Base-by-base conservation (phyloP, 2,113 vertebrate genomes). In the Lepus timidus region DNA sequence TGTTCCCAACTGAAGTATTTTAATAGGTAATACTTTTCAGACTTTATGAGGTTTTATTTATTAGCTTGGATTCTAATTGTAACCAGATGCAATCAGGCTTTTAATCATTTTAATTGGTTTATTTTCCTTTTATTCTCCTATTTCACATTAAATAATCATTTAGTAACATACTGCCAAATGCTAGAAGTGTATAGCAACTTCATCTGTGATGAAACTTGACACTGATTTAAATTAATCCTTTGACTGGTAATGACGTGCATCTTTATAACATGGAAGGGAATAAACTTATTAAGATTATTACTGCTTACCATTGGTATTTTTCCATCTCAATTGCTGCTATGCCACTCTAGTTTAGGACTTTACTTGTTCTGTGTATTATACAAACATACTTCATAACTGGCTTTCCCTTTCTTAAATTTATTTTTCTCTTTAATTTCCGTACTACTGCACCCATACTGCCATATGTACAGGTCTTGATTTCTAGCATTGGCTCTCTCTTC, bases 21-120 rank as follows among this genome's bases (percentile, higher is more conserved):
- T 96, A 96, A 90, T 81, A 90, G 64, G 70, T n/a, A 75, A 92
- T 52, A 55, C n/a, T 90, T 90, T 95, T 78, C 12, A 78, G 88
- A 90, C 85, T 81, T 96, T 75, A 96, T 91, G 74, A 94, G 36
- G 65, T 52, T 95, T 95, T 75, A 93, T 79, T 95, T 95, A 88
- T 80, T 93, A 90, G 27, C 33, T 83, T 95, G 52, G 52, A 94
- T 97, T 95, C 90, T 95, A 95, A 95, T 74, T 90, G 74, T 85
- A 95, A 31, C 55, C 88, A 94, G 78, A 95, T 88, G 64, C 70
- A 79, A 88, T 92, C 33, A 95, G 79, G 65, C 20, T 96, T 93
- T 95, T 85, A 96, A 82, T 94, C 62, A 96, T 88, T 90, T 85
- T 92, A 94, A 85, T 80, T 93, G 85, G 39, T 85, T 96, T 93